A percentile compares a stretch with the other conserved stretches of the same genome.
phyloP scores from a whole-genome alignment of 2,797 vertebrate species.

The Enteromius fasciolatus region DNA sequence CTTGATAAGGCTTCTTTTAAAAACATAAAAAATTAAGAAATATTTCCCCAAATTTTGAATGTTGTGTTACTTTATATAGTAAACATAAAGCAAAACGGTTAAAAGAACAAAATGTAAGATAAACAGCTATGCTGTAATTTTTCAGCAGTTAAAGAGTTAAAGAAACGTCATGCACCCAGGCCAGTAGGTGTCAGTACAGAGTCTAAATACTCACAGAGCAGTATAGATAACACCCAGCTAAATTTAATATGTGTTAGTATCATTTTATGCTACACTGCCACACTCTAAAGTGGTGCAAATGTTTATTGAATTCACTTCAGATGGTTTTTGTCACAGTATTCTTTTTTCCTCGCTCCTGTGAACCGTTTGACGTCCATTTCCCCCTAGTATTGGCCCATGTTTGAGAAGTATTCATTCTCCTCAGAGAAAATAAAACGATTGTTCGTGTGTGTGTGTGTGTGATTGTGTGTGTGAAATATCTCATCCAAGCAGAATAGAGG shows the following conservation, averaged over 20 bases:
- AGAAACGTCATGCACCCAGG: not conserved
- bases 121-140: too few species aligned
- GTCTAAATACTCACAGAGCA: not conserved
- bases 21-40: too few species aligned
- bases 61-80: too few species aligned
- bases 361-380: slow-evolving; percentile 18
- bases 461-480: slow-evolving; percentile 17
- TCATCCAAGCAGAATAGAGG: slow-evolving; percentile 25
- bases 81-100: too few species aligned
- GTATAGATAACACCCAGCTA: not conserved
- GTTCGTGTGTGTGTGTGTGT: slow-evolving; percentile 14
- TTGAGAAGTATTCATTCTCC: slow-evolving; percentile 46
- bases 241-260: not conserved
- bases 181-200: not conserved
- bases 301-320: slow-evolving; percentile 10
- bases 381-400: slow-evolving; percentile 29
- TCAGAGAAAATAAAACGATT: slow-evolving; percentile 28
- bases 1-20: too few species aligned
- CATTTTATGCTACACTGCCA: not conserved
- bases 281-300: not conserved
- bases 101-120: too few species aligned
- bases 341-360: slow-evolving; percentile 20
- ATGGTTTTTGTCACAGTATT: slow-evolving; percentile 13
- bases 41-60: too few species aligned
- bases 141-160: not conserved